Base-by-base conservation (phyloP, 2,113 vertebrate genomes). In the Triplophysa tibetana region DNA sequence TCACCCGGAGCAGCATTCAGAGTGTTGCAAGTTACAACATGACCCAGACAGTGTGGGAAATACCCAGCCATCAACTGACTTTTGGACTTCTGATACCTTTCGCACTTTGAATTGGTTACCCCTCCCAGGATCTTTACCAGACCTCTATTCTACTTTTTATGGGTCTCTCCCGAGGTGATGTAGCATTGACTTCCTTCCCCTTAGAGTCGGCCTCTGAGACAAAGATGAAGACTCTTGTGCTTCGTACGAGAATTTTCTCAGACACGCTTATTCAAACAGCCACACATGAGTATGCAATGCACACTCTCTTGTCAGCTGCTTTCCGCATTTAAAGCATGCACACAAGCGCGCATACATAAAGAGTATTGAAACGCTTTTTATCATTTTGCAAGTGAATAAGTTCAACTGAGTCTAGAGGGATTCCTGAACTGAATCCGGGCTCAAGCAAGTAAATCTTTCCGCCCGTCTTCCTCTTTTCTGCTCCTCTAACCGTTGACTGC, bases 1-100 rank as follows among this genome's bases (percentile, higher is more conserved):
- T 54, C 14, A n/a, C 64, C 82, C 7, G 19, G 45, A 76, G 77
- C 66, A 8, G 43, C 26, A 17, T 61, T 70, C 69, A 62, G 70
- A 50, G 61, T 43, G 48, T 63, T 78, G 69, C 80, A 66, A 78
- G 82, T 82, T 79, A 58, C 56, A 58, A 81, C 84, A 81, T 11
- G 80, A 78, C 41, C 43, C 11, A 64, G 65, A 62, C 65, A 48
- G 48, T 38, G 56, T 54, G 80, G 86, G 84, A 85, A 84, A 82
- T 82, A 82, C 86, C 86, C 81, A 21, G 33, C 4, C 29, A 43
- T 74, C 26, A 78, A 75, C 79, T 58, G 69, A 62, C 38, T 70
- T 69, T 24, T 76, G 70, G 64, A 60, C 60, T 79, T 48, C 54
- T 60, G 21, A 8, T 61, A 68, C 50, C 70, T 68, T 66, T 64